These are phyloP conservation scores for Spisula subtruncata DNA, from an alignment of 2,888 invertebrate genomes.

Conservation along the genomic window DNA sequence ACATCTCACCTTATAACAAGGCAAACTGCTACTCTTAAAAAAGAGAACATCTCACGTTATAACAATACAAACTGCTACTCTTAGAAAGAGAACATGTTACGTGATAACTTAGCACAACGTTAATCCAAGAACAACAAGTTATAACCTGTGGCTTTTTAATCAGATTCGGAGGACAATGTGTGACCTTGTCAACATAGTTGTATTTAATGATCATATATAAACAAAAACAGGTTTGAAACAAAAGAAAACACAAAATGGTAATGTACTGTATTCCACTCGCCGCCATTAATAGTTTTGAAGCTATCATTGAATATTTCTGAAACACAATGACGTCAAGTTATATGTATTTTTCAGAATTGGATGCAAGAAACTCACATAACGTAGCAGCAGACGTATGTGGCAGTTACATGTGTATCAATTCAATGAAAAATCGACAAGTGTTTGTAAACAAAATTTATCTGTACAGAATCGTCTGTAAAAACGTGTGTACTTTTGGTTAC, in stretches of 20 bases:
- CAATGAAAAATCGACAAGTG: conserved; percentile 14
- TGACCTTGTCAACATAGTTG: too few species aligned
- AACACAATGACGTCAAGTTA: conserved; percentile 2
- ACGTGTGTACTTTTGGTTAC: neutral
- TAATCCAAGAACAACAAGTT: too few species aligned
- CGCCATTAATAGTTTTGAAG: neutral
- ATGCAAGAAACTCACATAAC: neutral
- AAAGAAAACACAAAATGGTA: neutral
- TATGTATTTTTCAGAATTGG: neutral
- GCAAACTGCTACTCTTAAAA: too few species aligned
- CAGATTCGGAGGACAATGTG: too few species aligned
- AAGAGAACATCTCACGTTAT: too few species aligned
- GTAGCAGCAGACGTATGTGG: neutral
- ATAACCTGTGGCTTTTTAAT: too few species aligned
- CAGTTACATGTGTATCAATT: conserved; percentile 3
- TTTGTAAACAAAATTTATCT: neutral
- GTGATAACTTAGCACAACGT: too few species aligned
- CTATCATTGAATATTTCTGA: neutral
- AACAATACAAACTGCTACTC: too few species aligned
- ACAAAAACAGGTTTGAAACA: neutral
- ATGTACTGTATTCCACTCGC: neutral
- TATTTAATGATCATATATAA: neutral
- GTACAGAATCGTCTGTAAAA: neutral
- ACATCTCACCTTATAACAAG: too few species aligned
- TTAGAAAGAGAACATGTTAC: too few species aligned